Evolutionary conservation across 2,888 invertebrate species (phyloP).

Genomic region (Eurois occulta): DNA sequence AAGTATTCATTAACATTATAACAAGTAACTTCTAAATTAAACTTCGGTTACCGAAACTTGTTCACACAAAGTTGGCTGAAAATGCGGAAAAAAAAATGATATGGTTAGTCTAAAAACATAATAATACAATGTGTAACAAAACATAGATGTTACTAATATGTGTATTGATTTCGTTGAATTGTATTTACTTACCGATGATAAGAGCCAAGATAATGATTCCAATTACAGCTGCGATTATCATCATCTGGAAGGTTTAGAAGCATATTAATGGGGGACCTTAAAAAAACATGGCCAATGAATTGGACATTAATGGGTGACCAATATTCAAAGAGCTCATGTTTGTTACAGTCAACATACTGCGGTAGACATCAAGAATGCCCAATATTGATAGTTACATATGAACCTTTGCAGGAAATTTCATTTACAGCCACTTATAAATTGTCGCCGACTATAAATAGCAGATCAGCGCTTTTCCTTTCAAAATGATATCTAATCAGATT

Average conservation of each 20-base stretch:
- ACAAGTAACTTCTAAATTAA: conserved; percentile 87
- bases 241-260: conserved; percentile 92
- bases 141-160: conserved; percentile 57
- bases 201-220: conserved; percentile 95
- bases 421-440: no score
- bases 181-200: conserved; percentile 94
- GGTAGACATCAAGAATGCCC: neutral
- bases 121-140: conserved; percentile 71
- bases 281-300: neutral
- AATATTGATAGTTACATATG: no score
- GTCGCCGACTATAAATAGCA: no score
- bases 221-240: conserved; percentile 97
- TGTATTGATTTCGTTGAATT: conserved; percentile 15
- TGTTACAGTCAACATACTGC: neutral
- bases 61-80: conserved; percentile 90
- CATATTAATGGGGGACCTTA: conserved; percentile 4
- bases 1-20: conserved; percentile 81
- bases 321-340: neutral
- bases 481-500: no score
- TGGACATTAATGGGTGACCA: neutral
- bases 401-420: no score
- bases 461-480: no score
- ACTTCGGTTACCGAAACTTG: conserved; percentile 88
- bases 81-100: conserved; percentile 85
- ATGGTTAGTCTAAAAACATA: conserved; percentile 84